Evolutionary conservation across 2,797 vertebrate genomes (phyloP).

Genomic region (Bradypodion ventrale): DNA sequence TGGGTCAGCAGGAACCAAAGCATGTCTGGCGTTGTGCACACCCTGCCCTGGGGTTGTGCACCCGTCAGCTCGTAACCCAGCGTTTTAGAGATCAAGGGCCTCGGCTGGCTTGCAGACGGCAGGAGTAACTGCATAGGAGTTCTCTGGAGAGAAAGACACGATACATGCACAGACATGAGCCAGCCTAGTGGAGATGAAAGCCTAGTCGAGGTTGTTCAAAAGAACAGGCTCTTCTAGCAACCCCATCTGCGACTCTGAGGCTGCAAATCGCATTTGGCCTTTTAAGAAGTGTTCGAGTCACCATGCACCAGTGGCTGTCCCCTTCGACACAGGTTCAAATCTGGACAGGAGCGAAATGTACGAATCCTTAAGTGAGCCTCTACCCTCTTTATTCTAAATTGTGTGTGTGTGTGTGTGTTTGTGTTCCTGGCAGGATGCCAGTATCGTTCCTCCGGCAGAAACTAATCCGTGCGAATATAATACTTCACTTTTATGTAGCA

Average conservation of each 20-base stretch:
- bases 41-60: background rate
- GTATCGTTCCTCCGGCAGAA: background rate
- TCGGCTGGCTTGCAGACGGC: background rate
- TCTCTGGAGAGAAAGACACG: background rate
- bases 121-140: too few relatives aligned
- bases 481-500: background rate
- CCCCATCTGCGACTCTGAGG: background rate
- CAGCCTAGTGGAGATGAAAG: background rate
- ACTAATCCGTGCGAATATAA: background rate
- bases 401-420: too few relatives aligned
- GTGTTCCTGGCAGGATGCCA: background rate
- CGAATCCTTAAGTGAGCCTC: background rate
- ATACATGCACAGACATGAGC: background rate
- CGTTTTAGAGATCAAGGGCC: background rate
- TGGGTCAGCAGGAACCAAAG: background rate
- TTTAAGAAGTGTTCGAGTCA: too few relatives aligned
- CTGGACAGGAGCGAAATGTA: background rate
- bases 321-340: background rate
- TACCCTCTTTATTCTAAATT: fast-evolving
- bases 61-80: background rate
- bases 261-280: background rate
- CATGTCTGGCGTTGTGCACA: background rate
- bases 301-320: fast-evolving
- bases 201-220: background rate
- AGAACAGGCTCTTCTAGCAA: too few relatives aligned